These are phyloP conservation scores for Tetragnatha montana DNA, from an alignment of 2,888 invertebrate genomes.

Conservation along the genomic window DNA sequence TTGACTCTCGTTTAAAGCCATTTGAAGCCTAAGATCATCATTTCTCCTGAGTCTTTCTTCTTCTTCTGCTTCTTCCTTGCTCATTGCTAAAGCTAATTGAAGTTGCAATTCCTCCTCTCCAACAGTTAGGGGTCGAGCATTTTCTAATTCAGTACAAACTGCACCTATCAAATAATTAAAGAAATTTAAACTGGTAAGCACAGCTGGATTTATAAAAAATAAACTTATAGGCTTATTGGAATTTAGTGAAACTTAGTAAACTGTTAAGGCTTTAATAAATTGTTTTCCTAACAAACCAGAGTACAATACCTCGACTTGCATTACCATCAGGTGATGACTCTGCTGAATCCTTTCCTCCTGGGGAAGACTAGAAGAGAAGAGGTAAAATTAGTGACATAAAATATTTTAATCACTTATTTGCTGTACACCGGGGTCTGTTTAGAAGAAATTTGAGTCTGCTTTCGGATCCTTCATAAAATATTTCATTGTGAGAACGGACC, in stretches of 20 bases:
- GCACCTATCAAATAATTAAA: constrained; percentile 42
- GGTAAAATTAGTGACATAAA: neutral
- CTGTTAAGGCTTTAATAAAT: neutral
- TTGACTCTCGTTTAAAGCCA: constrained; percentile 95
- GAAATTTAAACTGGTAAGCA: neutral
- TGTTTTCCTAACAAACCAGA: neutral
- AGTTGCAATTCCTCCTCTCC: constrained; percentile 99
- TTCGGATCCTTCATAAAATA: no score
- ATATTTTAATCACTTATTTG: neutral
- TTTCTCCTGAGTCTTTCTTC: constrained; percentile 94
- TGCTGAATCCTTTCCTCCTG: constrained; percentile 56
- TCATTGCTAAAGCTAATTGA: constrained; percentile 98
- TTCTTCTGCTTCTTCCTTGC: constrained; percentile 97
- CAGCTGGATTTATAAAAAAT: neutral
- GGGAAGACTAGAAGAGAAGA: constrained; percentile 52
- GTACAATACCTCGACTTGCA: constrained; percentile 63
- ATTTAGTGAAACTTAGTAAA: no score
- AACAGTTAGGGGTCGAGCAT: constrained; percentile 95
- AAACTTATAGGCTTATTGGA: neutral
- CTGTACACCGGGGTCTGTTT: no score
- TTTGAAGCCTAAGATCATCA: constrained; percentile 89
- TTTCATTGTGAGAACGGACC: no score
- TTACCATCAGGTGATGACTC: constrained; percentile 70
- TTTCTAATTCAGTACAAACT: constrained; percentile 83
- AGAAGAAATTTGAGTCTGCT: no score